Conservation (phyloP, 2,113 vertebrate genomes). For the Lepus americanus region DNA sequence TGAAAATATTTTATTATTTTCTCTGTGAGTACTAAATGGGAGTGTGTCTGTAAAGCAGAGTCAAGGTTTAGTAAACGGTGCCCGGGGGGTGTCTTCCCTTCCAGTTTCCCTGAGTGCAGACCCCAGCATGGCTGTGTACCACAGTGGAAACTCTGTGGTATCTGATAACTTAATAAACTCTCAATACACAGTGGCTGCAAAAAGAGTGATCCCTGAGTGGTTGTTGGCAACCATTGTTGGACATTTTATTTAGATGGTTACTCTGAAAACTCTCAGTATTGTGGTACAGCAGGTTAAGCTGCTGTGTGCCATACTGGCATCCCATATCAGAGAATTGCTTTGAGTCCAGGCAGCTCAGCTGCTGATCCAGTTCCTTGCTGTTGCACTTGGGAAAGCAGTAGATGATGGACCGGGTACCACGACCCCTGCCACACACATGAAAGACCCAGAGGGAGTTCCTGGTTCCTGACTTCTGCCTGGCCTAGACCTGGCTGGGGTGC, state of each 20-base stretch:
- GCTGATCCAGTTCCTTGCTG: no score
- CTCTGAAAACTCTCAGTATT: not conserved
- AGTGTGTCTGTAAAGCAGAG: not conserved
- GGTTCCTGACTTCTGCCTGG: no score
- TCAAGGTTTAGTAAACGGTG: conserved; percentile 35
- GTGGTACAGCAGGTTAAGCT: no score
- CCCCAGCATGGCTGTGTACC: not conserved
- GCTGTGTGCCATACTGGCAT: no score
- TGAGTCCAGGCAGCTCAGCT: no score
- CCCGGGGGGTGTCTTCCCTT: not conserved
- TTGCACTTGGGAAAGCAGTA: no score
- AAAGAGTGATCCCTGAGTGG: not conserved
- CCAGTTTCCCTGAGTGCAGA: conserved; percentile 46
- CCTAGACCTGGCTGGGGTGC: no score
- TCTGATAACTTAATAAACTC: conserved; percentile 18
- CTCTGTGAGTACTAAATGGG: conserved; percentile 29
- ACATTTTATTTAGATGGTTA: conserved; percentile 41
- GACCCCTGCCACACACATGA: no score
- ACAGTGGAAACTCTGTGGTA: not conserved
- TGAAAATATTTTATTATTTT: not conserved
- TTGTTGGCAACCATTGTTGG: not conserved
- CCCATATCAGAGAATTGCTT: no score
- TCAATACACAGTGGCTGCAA: not conserved
- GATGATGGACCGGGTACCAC: no score
- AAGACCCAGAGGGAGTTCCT: no score